A percentile compares a stretch with the other conserved stretches of the same genome.
Evolutionary conservation across 2,113 vertebrate genomes (phyloP).

Genomic region (Cichladusa arquata): DNA sequence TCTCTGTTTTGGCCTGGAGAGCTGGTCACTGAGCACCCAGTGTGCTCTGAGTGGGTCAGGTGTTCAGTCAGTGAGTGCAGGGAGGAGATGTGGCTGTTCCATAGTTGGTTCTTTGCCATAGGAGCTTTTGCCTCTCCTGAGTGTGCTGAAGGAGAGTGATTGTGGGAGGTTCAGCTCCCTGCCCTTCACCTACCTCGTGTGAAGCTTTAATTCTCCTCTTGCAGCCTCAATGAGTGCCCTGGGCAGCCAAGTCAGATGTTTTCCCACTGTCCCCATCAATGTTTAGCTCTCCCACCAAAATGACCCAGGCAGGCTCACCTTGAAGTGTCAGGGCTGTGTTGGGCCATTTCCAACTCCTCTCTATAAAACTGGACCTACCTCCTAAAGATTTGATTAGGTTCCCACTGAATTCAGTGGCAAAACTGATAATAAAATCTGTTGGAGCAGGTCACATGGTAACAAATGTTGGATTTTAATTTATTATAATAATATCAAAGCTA

Average conservation of each 20-base stretch:
- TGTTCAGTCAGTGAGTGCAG: fast-evolving
- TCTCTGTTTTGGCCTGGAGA: no score
- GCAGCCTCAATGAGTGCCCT: background rate
- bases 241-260: background rate
- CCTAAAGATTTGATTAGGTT: background rate
- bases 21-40: background rate
- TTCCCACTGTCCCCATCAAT: background rate
- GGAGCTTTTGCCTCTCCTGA: background rate
- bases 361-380: background rate
- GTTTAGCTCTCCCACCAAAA: background rate
- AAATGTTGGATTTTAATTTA: slow-evolving; percentile 15
- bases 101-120: background rate
- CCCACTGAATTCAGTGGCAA: background rate
- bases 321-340: background rate
- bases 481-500: slow-evolving; percentile 15
- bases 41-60: fast-evolving
- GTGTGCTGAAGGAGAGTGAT: background rate
- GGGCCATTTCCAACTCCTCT: background rate
- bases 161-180: background rate
- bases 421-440: background rate
- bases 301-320: background rate
- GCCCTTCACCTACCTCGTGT: background rate
- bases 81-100: fast-evolving
- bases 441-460: background rate
- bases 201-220: background rate